phyloP scores from a whole-genome alignment of 2,888 invertebrate genomes.

The Thymelicus acteon region DNA sequence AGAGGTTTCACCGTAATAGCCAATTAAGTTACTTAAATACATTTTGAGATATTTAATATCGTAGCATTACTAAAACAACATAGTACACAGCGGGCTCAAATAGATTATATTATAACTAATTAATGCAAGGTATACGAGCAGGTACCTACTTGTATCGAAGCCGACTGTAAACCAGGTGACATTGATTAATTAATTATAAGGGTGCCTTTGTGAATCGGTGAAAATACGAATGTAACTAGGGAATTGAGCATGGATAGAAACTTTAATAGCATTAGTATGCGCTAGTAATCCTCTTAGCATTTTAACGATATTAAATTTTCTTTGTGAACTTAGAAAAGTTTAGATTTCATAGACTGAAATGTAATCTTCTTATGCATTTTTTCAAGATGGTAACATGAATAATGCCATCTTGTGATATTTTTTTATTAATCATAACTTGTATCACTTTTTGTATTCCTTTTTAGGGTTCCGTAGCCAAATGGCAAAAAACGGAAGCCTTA shows the following conservation, averaged over 20 bases:
- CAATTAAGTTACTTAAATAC: too few species aligned
- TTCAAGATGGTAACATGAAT: too few species aligned
- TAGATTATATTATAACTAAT: conserved; percentile 10
- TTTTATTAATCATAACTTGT: too few species aligned
- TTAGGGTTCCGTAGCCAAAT: too few species aligned
- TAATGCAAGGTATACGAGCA: conserved; percentile 5
- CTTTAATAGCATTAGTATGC: conserved; percentile 21
- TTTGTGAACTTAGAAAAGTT: conserved; percentile 21
- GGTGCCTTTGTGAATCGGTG: not conserved
- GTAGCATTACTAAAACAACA: not conserved
- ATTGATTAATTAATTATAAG: conserved; percentile 9
- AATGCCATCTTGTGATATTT: too few species aligned
- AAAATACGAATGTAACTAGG: conserved; percentile 7
- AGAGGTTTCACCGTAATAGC: too few species aligned
- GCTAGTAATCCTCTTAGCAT: conserved; percentile 20
- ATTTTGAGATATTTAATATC: too few species aligned
- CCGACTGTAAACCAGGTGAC: conserved; percentile 6
- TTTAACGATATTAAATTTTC: conserved; percentile 24
- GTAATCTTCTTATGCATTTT: too few species aligned
- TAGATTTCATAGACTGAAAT: not conserved
- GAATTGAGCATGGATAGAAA: conserved; percentile 7
- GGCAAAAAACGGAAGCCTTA: too few species aligned
- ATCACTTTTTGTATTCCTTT: too few species aligned
- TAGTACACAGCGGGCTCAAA: not conserved
- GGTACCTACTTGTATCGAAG: conserved; percentile 8